Evolutionary conservation across 37 sponge, comb jelly and placozoan genomes (phyloP), one percentile per base, ranked within the genome.

Genomic region (Aplysina aerophoba): DNA sequence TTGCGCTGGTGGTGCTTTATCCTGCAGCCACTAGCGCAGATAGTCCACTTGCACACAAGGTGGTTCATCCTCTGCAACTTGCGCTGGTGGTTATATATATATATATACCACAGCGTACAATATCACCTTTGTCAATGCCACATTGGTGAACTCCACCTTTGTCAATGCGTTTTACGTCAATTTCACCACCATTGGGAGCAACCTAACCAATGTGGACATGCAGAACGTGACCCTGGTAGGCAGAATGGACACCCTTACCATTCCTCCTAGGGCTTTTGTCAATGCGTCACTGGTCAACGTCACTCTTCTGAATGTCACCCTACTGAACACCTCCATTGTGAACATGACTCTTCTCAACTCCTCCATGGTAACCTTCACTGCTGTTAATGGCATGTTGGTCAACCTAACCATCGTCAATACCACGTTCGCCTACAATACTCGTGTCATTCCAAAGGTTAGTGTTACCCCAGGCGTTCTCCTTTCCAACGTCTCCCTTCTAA

Each of bases 251-350:
- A 21, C 40, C 17, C 19, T 58, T 19, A 58, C 15, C 19, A 58
- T 58, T 58, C 30, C 74, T 19, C 38, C 41, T 11, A 38, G 14
- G 17, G 41, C 37, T 11, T 73, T 73, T 41, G 14, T 38, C 8
- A 73, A 73, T 73, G 38, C 40, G 31, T 73, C 74, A 37, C 74
- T 73, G 31, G 74, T 73, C 14, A 73, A 73, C 20, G 74, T 33
- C 41, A 73, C 74, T 19, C 37, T 73, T 41, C 74, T 73, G 40
- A 73, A 73, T 31, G 39, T 73, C 20, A 73, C 74, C 30, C 38
- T 73, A 30, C 21, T 21, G 6, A 73, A 73, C 41, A 31, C 37
- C 14, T 73, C 74, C 20, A 8, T 73, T 8, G 39, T 37, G 6
- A 73, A 73, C 39, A 38, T 41, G 14, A 73, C 74, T 30, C 19